Percentiles rank a stretch among this genome's conserved stretches.
Conservation (phyloP, 2,888 invertebrate genomes). For the Plusia festucae region DNA sequence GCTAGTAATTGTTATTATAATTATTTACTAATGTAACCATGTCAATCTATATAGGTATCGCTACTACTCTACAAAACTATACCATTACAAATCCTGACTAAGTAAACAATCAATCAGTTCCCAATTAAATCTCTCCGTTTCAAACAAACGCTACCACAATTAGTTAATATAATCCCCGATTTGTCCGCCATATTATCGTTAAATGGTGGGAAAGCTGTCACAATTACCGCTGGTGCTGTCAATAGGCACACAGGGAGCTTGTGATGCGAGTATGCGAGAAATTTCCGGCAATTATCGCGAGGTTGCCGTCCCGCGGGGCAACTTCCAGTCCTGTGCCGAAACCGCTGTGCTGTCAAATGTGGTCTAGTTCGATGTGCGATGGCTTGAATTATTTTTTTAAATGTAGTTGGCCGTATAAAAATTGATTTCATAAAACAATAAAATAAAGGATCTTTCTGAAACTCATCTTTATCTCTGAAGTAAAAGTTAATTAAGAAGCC, state of each 20-base stretch:
- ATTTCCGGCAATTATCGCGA: constrained; percentile 55
- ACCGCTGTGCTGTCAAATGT: constrained; percentile 40
- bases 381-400: constrained; percentile 8
- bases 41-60: not conserved
- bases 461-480: too few species aligned
- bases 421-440: not conserved
- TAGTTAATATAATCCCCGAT: constrained; percentile 50
- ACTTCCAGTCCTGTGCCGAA: constrained; percentile 45
- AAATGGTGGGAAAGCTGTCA: constrained; percentile 55
- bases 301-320: constrained; percentile 41
- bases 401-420: not conserved
- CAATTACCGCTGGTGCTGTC: constrained; percentile 51
- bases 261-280: constrained; percentile 44
- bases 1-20: too few species aligned
- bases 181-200: constrained; percentile 45
- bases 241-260: constrained; percentile 58
- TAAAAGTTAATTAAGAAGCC: too few species aligned
- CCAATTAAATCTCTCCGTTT: constrained; percentile 30
- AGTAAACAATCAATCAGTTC: constrained; percentile 27
- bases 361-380: constrained; percentile 17
- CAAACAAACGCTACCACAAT: constrained; percentile 42
- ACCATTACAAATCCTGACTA: constrained; percentile 3
- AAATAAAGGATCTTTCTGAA: not conserved
- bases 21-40: too few species aligned
- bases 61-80: not conserved